These are phyloP conservation scores for Falco novaeseelandiae DNA, from an alignment of 2,797 vertebrate species.

Conservation along the genomic window DNA sequence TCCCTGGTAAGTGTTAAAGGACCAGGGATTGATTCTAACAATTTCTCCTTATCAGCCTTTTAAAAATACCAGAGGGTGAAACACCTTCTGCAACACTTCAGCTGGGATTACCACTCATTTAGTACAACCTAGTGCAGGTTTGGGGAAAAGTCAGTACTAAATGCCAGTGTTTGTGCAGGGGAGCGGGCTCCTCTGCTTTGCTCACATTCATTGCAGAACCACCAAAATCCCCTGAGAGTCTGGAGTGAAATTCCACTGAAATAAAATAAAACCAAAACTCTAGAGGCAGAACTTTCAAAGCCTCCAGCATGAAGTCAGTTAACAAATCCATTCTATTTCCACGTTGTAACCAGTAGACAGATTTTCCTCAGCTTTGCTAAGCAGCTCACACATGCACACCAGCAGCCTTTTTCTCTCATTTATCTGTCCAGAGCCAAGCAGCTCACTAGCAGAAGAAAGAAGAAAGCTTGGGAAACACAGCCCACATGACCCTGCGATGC, in stretches of 20 bases:
- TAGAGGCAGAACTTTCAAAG: not conserved
- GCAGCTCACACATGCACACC: not conserved
- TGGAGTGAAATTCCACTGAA: not conserved
- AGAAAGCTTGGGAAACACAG: not conserved
- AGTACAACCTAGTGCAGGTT: not conserved
- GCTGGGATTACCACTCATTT: not conserved
- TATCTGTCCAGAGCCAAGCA: too few species aligned
- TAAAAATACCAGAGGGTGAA: not conserved
- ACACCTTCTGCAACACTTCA: not conserved
- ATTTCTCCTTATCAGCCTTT: not conserved
- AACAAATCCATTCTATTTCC: not conserved
- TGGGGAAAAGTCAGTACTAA: not conserved
- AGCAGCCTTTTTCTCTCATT: not conserved
- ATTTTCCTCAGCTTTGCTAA: not conserved
- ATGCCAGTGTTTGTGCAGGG: not conserved
- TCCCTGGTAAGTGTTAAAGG: constrained; percentile 52
- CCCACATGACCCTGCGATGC: accelerated
- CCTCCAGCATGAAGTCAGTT: not conserved
- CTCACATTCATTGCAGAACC: not conserved
- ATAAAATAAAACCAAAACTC: not conserved
- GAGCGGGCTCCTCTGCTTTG: not conserved
- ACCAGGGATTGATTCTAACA: accelerated
- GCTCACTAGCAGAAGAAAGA: not conserved
- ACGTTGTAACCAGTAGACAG: accelerated
- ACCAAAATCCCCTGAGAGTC: not conserved